Percentiles rank a stretch among this genome's conserved stretches.
These are phyloP conservation scores for Argopecten irradians DNA, from an alignment of 1,140 invertebrate species.

Conservation along the genomic window DNA sequence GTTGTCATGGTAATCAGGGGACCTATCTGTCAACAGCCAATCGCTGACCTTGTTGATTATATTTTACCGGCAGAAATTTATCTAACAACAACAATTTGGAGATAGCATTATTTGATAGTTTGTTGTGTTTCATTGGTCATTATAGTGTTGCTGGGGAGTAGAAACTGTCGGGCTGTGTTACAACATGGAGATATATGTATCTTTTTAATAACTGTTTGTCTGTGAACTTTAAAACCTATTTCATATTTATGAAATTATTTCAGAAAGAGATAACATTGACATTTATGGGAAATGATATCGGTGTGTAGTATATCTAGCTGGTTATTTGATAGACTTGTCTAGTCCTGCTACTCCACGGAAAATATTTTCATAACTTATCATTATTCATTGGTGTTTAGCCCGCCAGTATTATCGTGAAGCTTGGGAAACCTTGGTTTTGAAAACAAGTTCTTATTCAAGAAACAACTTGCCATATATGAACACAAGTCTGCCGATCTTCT, in stretches of 20 bases:
- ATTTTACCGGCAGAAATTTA: neutral
- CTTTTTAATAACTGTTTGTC: neutral
- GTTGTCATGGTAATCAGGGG: neutral
- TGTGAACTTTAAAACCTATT: neutral
- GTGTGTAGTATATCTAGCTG: neutral
- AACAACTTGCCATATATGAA: neutral
- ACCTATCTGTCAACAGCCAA: neutral
- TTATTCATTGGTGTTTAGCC: neutral
- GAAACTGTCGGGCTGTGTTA: neutral
- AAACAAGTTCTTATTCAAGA: neutral
- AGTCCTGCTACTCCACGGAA: neutral
- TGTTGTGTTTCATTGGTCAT: neutral
- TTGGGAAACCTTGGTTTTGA: neutral
- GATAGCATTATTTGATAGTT: neutral
- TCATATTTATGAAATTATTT: neutral
- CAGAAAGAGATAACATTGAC: neutral
- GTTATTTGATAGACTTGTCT: neutral
- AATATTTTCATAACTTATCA: neutral
- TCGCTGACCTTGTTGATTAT: neutral
- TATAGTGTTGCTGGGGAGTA: neutral
- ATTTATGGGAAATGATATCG: neutral
- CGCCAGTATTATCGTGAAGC: neutral
- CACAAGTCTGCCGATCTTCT: neutral
- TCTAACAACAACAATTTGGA: neutral
- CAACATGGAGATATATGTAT: neutral